These are phyloP conservation scores for Exaiptasia diaphana DNA, from an alignment of 64 coral and sea anemone species.

Conservation along the genomic window DNA sequence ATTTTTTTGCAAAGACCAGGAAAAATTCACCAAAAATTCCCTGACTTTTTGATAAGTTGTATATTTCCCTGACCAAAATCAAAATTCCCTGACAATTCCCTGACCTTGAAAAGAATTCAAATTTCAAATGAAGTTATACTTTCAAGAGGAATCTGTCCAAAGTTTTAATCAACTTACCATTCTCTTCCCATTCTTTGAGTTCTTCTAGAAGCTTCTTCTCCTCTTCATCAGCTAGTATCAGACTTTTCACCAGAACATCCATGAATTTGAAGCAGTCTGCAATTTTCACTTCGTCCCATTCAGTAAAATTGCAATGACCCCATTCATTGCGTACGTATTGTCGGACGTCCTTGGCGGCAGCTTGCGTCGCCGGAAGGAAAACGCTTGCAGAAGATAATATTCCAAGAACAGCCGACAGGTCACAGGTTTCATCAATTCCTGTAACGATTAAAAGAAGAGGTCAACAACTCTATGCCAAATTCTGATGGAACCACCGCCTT, in stretches of 20 bases:
- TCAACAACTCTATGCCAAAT: too few relatives aligned
- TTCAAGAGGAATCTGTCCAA: too few relatives aligned
- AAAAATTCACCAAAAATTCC: too few relatives aligned
- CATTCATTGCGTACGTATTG: conserved; percentile 62
- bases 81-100: too few relatives aligned
- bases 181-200: conserved; percentile 49
- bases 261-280: conserved; percentile 32
- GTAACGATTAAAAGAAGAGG: background rate
- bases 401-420: conserved; percentile 55
- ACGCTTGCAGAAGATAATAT: conserved; percentile 34
- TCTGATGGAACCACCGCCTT: too few relatives aligned
- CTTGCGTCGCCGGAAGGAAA: conserved; percentile 5
- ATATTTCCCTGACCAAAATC: too few relatives aligned
- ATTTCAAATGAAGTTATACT: too few relatives aligned
- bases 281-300: conserved; percentile 23
- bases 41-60: too few relatives aligned
- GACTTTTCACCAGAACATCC: conserved; percentile 19
- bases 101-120: too few relatives aligned
- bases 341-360: conserved; percentile 22
- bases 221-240: conserved; percentile 1
- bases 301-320: conserved; percentile 60
- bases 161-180: conserved; percentile 21
- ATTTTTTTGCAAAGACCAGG: too few relatives aligned
- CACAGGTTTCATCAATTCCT: conserved; percentile 75
- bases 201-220: conserved; percentile 9